Conservation (phyloP, 1,140 invertebrate genomes). For the Saccostrea glomerata region DNA sequence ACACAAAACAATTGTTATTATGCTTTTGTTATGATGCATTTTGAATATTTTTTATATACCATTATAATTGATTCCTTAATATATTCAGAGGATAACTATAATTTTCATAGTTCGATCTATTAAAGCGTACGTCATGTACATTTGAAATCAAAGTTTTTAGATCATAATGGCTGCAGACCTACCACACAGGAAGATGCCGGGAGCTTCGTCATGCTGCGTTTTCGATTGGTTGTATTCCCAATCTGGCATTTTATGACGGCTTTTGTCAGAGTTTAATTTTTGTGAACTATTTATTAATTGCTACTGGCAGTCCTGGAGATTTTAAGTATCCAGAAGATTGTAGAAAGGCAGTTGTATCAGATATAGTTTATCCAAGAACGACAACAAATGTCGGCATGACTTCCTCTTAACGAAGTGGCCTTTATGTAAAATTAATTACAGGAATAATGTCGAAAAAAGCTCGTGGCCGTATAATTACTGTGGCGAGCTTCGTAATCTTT, state of each 20-base stretch:
- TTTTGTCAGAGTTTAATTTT: not conserved
- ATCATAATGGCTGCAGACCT: not conserved
- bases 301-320: conserved; percentile 8
- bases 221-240: not conserved
- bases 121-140: no score
- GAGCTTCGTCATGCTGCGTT: not conserved
- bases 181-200: not conserved
- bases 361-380: not conserved
- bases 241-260: not conserved
- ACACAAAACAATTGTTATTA: no score
- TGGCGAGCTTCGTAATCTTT: not conserved
- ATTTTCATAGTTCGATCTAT: no score
- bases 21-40: no score
- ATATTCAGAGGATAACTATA: no score
- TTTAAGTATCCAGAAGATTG: conserved; percentile 17
- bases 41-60: no score
- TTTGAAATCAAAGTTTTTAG: no score
- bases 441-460: conserved; percentile 6
- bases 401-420: not conserved
- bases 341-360: conserved; percentile 17
- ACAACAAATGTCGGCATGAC: conserved; percentile 22
- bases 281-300: conserved; percentile 33
- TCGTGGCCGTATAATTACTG: not conserved
- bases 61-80: no score
- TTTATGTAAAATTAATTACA: conserved; percentile 30